Conservation (phyloP, 2,888 invertebrate genomes). For the Hypolimnas misippus region DNA sequence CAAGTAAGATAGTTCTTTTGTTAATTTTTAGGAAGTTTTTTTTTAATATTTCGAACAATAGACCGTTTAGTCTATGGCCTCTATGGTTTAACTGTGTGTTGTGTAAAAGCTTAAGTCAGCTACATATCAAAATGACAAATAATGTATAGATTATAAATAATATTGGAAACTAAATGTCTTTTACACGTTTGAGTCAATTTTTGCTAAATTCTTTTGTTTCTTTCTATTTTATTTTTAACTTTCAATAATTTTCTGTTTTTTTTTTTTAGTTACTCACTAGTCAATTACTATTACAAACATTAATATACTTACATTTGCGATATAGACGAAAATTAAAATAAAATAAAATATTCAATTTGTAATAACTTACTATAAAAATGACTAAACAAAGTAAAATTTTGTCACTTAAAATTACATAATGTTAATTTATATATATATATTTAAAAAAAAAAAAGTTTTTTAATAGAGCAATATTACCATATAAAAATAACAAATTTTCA, state of each 20-base stretch:
- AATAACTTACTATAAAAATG: neutral
- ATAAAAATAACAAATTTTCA: too few species aligned
- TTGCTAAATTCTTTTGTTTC: slow-evolving; percentile 49
- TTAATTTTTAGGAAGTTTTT: neutral
- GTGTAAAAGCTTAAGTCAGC: slow-evolving; percentile 55
- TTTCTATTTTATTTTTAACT: slow-evolving; percentile 22
- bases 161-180: slow-evolving; percentile 31
- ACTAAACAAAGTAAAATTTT: too few species aligned
- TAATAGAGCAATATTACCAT: neutral
- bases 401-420: too few species aligned
- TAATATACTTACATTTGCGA: slow-evolving; percentile 36
- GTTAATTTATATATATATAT: neutral
- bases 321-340: slow-evolving; percentile 27
- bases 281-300: slow-evolving; percentile 34
- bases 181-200: slow-evolving; percentile 31
- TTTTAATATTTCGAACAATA: slow-evolving; percentile 29
- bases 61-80: neutral
- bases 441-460: neutral
- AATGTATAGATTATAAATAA: slow-evolving; percentile 47
- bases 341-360: neutral
- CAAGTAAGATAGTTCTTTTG: slow-evolving; percentile 4
- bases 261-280: slow-evolving; percentile 32
- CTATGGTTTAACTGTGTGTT: slow-evolving; percentile 43
- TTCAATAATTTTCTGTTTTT: slow-evolving; percentile 18
- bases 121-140: slow-evolving; percentile 81